Percentiles rank a stretch among this genome's conserved stretches.
phyloP scores from a whole-genome alignment of 2,888 invertebrate genomes.

The Anthophora plumipes region DNA sequence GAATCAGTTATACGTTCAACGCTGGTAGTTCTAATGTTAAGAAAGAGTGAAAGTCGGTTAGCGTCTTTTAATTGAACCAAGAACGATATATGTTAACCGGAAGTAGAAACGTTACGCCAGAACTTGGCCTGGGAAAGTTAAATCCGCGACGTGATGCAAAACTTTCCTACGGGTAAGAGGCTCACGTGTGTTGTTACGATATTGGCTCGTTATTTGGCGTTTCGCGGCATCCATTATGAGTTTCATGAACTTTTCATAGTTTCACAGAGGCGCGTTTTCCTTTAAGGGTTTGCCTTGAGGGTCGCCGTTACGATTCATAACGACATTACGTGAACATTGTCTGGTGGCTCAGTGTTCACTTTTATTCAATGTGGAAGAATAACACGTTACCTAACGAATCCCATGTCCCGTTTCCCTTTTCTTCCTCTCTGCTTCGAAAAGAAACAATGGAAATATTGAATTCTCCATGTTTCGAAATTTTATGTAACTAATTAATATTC shows the following conservation, averaged over 20 bases:
- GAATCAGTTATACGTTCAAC: too few relatives aligned
- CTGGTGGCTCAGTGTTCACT: too few relatives aligned
- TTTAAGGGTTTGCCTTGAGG: neutral
- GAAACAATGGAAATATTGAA: too few relatives aligned
- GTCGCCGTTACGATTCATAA: neutral
- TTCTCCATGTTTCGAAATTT: too few relatives aligned
- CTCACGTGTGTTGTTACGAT: neutral
- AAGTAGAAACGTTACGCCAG: neutral
- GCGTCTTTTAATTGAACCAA: neutral
- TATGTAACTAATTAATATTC: too few relatives aligned
- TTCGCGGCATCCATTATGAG: conserved; percentile 4
- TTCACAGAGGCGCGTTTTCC: neutral
- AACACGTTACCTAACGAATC: neutral
- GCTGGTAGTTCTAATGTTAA: neutral
- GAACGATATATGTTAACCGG: neutral
- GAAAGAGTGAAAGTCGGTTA: neutral
- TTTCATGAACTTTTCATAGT: neutral
- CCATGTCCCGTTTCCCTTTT: too few relatives aligned
- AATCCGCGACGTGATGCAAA: conserved; percentile 8
- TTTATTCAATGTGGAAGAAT: neutral
- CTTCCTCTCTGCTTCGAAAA: too few relatives aligned
- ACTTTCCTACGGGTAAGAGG: neutral
- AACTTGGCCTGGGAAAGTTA: neutral
- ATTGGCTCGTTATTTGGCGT: conserved; percentile 15
- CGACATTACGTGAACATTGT: neutral